These are phyloP conservation scores for Cerastis rubricosa DNA, from an alignment of 2,888 invertebrate species.

Conservation along the genomic window DNA sequence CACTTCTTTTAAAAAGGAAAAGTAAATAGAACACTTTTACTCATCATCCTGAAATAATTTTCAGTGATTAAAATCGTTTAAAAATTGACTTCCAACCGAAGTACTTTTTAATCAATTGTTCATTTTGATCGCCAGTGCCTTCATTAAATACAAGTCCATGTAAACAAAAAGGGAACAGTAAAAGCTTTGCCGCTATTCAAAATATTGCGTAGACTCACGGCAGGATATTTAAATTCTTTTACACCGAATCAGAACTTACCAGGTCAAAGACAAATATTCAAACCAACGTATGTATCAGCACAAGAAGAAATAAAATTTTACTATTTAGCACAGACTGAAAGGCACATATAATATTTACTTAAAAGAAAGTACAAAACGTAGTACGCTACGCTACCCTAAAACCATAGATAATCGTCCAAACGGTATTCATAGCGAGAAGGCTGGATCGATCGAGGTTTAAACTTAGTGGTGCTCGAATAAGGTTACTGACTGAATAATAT, in stretches of 20 bases:
- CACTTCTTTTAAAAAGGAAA: neutral
- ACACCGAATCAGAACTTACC: neutral
- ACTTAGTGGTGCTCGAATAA: slow-evolving; percentile 81
- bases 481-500: slow-evolving; percentile 84
- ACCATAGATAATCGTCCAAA: slow-evolving; percentile 32
- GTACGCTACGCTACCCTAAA: neutral
- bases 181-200: neutral
- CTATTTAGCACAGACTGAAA: neutral
- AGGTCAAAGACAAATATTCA: neutral
- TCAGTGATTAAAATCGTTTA: neutral
- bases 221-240: neutral
- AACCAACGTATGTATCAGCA: neutral
- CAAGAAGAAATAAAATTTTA: neutral
- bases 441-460: slow-evolving; percentile 83
- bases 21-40: neutral
- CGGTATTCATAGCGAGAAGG: slow-evolving; percentile 57
- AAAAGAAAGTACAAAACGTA: neutral
- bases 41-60: too few relatives aligned
- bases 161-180: neutral
- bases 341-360: neutral
- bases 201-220: neutral
- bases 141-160: neutral
- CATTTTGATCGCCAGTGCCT: neutral
- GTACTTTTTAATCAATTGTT: neutral
- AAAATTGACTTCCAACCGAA: neutral